Percentiles rank a stretch among this genome's conserved stretches.
Conservation (phyloP, 2,797 vertebrate species). For the Zenarchopterus dispar region DNA sequence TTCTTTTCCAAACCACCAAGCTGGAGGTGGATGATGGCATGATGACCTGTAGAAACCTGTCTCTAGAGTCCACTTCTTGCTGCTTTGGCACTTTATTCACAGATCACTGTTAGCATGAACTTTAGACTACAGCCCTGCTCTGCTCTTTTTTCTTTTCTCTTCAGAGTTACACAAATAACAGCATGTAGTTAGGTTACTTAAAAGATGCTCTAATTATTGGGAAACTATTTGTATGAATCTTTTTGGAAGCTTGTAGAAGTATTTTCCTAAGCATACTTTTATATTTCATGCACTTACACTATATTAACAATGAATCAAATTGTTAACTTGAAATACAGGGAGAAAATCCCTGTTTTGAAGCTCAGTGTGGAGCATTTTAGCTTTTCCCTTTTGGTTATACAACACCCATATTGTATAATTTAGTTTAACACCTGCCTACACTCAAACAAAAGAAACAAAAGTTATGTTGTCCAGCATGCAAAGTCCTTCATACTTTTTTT, state of each 20-base stretch:
- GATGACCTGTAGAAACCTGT: conserved; percentile 58
- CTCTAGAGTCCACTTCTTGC: conserved; percentile 47
- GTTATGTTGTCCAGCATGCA: background rate
- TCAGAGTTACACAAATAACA: conserved; percentile 14
- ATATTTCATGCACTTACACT: too few species aligned
- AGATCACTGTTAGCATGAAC: conserved; percentile 58
- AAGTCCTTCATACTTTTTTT: background rate
- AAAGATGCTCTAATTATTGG: too few species aligned
- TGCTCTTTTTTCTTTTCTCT: conserved; percentile 32
- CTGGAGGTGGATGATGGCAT: conserved; percentile 53
- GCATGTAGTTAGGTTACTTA: background rate
- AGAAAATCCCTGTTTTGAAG: too few species aligned
- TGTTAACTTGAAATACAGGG: too few species aligned
- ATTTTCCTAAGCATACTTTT: too few species aligned
- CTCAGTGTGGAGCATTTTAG: too few species aligned
- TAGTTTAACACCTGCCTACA: too few species aligned
- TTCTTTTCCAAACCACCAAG: conserved; percentile 45
- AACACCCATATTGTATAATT: too few species aligned
- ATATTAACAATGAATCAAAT: too few species aligned
- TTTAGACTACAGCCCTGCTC: conserved; percentile 36
- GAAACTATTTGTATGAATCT: too few species aligned
- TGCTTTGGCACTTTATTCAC: conserved; percentile 51
- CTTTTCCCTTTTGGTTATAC: too few species aligned
- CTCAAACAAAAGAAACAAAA: background rate
- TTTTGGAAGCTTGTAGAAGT: too few species aligned